A percentile compares a stretch with the other conserved stretches of the same genome.
phyloP scores from a whole-genome alignment of 2,113 vertebrate species.

The Gymnarchus niloticus region DNA sequence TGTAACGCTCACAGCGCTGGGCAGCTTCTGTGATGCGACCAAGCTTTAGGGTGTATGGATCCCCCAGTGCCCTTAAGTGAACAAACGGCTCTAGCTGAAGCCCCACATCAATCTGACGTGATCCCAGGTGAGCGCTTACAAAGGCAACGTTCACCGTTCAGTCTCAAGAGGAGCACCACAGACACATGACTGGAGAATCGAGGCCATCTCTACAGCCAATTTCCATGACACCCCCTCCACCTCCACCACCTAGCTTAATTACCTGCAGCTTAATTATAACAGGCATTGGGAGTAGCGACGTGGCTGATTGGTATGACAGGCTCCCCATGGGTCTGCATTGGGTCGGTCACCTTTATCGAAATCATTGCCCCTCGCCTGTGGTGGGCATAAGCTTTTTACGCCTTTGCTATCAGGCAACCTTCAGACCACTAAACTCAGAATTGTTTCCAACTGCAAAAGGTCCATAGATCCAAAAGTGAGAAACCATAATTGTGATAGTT shows the following conservation, averaged over 20 bases:
- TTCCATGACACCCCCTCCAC: neutral
- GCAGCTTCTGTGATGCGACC: neutral
- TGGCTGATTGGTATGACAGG: neutral
- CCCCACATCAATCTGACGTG: neutral
- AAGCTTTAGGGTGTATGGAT: neutral
- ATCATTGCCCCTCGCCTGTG: neutral
- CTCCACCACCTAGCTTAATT: neutral
- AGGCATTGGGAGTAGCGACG: neutral
- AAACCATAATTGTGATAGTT: neutral
- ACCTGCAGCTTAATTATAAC: neutral
- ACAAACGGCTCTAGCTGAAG: neutral
- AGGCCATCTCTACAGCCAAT: neutral
- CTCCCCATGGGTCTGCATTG: neutral
- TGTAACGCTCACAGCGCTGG: neutral
- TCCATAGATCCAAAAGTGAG: constrained; percentile 42
- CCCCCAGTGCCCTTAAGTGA: neutral
- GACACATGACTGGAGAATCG: too few species aligned
- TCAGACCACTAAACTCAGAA: constrained; percentile 69
- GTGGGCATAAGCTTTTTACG: constrained; percentile 54
- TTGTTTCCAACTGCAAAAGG: constrained; percentile 69
- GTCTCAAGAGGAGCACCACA: neutral
- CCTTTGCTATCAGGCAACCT: constrained; percentile 92
- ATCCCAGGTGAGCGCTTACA: neutral
- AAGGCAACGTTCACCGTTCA: neutral
- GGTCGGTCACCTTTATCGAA: neutral